These are phyloP conservation scores for Diorhabda elongata DNA, from an alignment of 1,140 invertebrate genomes.

Conservation along the genomic window DNA sequence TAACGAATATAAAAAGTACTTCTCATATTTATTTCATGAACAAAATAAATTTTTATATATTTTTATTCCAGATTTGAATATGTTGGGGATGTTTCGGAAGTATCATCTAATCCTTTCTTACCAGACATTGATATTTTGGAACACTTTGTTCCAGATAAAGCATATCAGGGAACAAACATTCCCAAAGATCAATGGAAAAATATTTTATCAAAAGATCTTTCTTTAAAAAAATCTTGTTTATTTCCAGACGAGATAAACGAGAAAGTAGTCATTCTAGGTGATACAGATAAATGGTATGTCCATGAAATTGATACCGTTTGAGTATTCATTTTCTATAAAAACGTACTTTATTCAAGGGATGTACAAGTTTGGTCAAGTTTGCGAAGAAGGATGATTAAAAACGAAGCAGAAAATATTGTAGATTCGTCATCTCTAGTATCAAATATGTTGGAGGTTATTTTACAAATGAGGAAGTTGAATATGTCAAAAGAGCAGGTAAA, in stretches of 20 bases:
- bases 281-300: conserved; percentile 73
- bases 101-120: conserved; percentile 50
- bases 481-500: conserved; percentile 56
- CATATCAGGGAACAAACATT: conserved; percentile 59
- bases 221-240: conserved; percentile 54
- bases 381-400: conserved; percentile 47
- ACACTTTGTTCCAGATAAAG: conserved; percentile 73
- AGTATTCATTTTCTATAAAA: neutral
- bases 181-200: conserved; percentile 52
- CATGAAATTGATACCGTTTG: neutral
- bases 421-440: conserved; percentile 80
- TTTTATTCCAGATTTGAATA: neutral
- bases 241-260: conserved; percentile 63
- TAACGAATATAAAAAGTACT: too few relatives aligned
- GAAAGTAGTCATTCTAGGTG: conserved; percentile 77
- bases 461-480: conserved; percentile 67
- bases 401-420: conserved; percentile 50
- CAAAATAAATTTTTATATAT: too few relatives aligned
- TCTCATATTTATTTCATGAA: too few relatives aligned
- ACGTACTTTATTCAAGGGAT: conserved; percentile 46
- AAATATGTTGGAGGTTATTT: conserved; percentile 77
- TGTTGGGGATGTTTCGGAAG: conserved; percentile 12
- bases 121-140: conserved; percentile 58
- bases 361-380: conserved; percentile 56
- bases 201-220: conserved; percentile 52